Evolutionary conservation across 2,113 vertebrate species (phyloP).

Genomic region (Malurus cyaneus): DNA sequence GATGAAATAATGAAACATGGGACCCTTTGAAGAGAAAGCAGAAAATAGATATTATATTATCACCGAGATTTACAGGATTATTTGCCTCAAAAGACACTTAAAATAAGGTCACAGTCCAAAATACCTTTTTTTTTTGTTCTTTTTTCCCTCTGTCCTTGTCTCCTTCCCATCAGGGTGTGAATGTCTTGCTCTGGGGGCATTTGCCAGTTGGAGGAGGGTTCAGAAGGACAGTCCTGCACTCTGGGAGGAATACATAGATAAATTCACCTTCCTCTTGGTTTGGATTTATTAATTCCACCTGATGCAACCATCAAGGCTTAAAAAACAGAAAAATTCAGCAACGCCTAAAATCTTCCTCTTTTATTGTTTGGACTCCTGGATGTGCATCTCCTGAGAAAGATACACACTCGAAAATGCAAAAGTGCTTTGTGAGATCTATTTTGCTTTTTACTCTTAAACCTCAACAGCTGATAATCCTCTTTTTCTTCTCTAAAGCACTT

Average conservation of each 20-base stretch:
- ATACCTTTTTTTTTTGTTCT: background rate
- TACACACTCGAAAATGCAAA: background rate
- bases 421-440: background rate
- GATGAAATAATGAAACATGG: background rate
- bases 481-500: background rate
- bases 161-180: conserved; percentile 80
- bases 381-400: background rate
- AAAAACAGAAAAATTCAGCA: background rate
- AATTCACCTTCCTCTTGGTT: background rate
- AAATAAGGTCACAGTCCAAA: background rate
- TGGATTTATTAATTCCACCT: background rate
- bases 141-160: background rate
- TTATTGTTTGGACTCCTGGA: background rate
- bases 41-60: background rate
- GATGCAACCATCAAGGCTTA: background rate
- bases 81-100: background rate
- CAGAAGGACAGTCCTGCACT: conserved; percentile 81
- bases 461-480: background rate
- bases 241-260: conserved; percentile 85
- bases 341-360: background rate
- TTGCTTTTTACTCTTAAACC: background rate
- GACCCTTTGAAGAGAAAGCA: background rate
- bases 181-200: conserved; percentile 92
- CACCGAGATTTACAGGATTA: background rate
- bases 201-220: conserved; percentile 88